Percentiles rank a stretch among this genome's conserved stretches.
Conservation (phyloP, 1,140 invertebrate species). For the Battus philenor region DNA sequence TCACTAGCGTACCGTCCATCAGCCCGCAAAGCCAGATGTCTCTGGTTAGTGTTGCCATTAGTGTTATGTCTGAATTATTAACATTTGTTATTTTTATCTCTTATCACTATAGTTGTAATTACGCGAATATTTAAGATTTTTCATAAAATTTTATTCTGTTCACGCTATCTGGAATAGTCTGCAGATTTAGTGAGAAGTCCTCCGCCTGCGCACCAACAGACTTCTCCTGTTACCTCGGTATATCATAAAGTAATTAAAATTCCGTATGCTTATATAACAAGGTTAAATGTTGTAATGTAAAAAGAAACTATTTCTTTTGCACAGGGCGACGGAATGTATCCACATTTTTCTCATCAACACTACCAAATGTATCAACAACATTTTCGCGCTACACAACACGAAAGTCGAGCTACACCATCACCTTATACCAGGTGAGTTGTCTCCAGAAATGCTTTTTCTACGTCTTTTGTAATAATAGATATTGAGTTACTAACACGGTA, state of each 20-base stretch:
- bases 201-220: constrained; percentile 88
- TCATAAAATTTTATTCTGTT: constrained; percentile 44
- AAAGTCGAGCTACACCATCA: constrained; percentile 75
- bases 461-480: no score
- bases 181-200: constrained; percentile 79
- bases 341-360: constrained; percentile 81
- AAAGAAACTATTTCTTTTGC: constrained; percentile 18
- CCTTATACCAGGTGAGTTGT: constrained; percentile 60
- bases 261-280: constrained; percentile 14
- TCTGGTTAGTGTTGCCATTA: constrained; percentile 78
- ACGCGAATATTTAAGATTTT: constrained; percentile 13
- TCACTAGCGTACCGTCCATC: constrained; percentile 74
- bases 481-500: no score
- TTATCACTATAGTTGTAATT: constrained; percentile 15
- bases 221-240: constrained; percentile 86
- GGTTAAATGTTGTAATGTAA: constrained; percentile 1
- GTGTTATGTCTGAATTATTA: neutral
- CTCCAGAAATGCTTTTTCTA: no score
- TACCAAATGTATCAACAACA: constrained; percentile 83
- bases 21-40: constrained; percentile 79
- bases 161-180: constrained; percentile 62
- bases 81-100: neutral
- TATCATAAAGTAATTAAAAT: constrained; percentile 59
- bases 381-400: constrained; percentile 79
- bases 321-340: constrained; percentile 83